phyloP scores from a whole-genome alignment of 1,140 invertebrate genomes.

The Apis laboriosa region DNA sequence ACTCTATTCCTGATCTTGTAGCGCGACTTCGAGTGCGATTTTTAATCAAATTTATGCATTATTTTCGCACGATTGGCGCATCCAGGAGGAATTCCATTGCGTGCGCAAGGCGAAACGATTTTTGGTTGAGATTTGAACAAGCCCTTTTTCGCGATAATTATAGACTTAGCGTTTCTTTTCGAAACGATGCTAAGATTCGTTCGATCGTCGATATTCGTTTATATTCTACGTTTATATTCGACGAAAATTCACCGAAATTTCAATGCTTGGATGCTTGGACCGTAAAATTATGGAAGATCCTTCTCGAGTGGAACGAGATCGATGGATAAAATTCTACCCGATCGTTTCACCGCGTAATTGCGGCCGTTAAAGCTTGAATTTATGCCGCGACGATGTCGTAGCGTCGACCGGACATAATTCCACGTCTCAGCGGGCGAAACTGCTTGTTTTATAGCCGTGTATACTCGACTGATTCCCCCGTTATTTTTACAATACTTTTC shows the following conservation, averaged over 20 bases:
- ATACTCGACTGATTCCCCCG: conserved; percentile 29
- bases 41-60: neutral
- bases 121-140: conserved; percentile 42
- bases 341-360: conserved; percentile 13
- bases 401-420: neutral
- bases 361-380: neutral
- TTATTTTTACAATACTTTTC: conserved; percentile 54
- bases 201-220: too few relatives aligned
- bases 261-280: too few relatives aligned
- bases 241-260: too few relatives aligned
- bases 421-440: neutral
- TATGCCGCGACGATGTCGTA: neutral
- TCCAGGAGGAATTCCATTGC: neutral
- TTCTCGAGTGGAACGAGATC: neutral
- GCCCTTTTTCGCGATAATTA: neutral
- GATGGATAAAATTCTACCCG: neutral
- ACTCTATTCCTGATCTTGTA: too few relatives aligned
- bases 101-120: conserved; percentile 23
- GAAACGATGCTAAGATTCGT: conserved; percentile 11
- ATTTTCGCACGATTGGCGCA: neutral
- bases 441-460: conserved; percentile 19
- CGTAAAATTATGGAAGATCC: neutral
- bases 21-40: neutral
- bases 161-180: conserved; percentile 16
- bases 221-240: too few relatives aligned